A percentile compares a stretch with the other conserved stretches of the same genome.
Evolutionary conservation across 2,797 vertebrate genomes (phyloP).

Genomic region (Alauda arvensis): DNA sequence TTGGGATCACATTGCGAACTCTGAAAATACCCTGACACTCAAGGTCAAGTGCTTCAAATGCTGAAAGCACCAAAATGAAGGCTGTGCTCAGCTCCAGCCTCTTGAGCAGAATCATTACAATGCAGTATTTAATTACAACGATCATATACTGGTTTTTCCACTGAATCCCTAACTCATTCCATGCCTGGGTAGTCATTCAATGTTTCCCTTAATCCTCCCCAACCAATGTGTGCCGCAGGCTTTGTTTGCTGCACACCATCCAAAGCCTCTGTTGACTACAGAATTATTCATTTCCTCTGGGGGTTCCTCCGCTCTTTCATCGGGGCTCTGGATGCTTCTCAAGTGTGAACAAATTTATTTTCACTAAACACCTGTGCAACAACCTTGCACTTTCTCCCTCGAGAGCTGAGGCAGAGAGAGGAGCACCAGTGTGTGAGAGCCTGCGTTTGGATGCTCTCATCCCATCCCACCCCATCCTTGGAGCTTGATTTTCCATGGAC

Average conservation of each 20-base stretch:
- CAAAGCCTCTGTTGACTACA: not conserved
- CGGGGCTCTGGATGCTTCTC: not conserved
- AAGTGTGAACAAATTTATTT: not conserved
- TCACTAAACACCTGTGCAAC: not conserved
- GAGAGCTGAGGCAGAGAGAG: not conserved
- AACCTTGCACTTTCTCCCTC: not conserved
- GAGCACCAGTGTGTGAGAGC: not conserved
- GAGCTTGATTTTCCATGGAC: not conserved
- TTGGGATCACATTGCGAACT: not conserved
- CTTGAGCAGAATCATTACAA: constrained; percentile 8
- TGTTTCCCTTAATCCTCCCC: constrained; percentile 34
- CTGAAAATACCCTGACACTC: not conserved
- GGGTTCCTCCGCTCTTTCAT: not conserved
- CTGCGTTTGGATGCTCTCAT: not conserved
- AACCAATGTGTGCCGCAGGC: not conserved
- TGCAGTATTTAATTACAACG: constrained; percentile 25
- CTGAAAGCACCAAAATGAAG: not conserved
- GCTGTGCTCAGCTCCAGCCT: not conserved
- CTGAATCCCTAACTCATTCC: constrained; percentile 16
- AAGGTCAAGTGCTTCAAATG: not conserved
- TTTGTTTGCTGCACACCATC: constrained; percentile 12
- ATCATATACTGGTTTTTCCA: constrained; percentile 36
- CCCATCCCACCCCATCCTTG: not conserved
- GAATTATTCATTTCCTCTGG: constrained; percentile 20
- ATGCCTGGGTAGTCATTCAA: constrained; percentile 33